Conservation (phyloP, 1,140 invertebrate species). For the Venustaconcha ellipsiformis region DNA sequence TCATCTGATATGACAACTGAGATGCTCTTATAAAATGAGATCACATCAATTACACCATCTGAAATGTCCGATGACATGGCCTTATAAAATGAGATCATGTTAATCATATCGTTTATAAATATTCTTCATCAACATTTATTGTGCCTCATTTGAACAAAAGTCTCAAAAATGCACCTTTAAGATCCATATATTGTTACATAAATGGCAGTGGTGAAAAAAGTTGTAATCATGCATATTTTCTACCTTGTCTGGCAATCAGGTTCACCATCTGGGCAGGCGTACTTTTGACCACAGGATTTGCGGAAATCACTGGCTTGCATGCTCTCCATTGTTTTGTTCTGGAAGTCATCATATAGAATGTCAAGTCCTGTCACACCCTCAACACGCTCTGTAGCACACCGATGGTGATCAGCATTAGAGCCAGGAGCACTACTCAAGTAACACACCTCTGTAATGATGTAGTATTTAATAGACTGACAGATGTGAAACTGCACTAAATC, state of each 20-base stretch:
- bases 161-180: too few relatives aligned
- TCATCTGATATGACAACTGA: too few relatives aligned
- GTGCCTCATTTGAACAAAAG: too few relatives aligned
- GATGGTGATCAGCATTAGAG: constrained; percentile 54
- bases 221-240: neutral
- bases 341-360: constrained; percentile 70
- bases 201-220: too few relatives aligned
- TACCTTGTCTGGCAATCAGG: constrained; percentile 67
- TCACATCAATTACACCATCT: too few relatives aligned
- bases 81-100: too few relatives aligned
- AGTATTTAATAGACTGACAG: neutral
- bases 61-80: too few relatives aligned
- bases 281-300: constrained; percentile 66
- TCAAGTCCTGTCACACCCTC: constrained; percentile 70
- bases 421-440: constrained; percentile 66
- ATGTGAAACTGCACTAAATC: neutral
- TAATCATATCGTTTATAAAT: too few relatives aligned
- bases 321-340: constrained; percentile 67
- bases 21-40: too few relatives aligned
- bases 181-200: too few relatives aligned
- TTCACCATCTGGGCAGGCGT: constrained; percentile 66
- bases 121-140: too few relatives aligned
- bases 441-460: constrained; percentile 60
- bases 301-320: constrained; percentile 68
- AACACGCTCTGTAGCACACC: constrained; percentile 70